A percentile compares a stretch with the other conserved stretches of the same genome.
Evolutionary conservation across 92 coral and sea anemone species (phyloP).

Genomic region (Desmophyllum pertusum): DNA sequence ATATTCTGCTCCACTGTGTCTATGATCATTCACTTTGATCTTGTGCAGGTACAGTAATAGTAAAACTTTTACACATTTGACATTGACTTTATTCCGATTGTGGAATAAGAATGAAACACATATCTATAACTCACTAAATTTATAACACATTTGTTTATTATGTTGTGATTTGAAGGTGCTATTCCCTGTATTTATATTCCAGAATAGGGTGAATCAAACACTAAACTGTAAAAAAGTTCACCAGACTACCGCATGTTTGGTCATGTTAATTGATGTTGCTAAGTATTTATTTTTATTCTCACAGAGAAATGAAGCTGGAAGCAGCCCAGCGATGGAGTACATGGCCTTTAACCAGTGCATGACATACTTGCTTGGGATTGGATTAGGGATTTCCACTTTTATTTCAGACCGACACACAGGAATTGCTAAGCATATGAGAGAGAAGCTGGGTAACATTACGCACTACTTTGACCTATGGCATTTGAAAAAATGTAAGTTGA

Average conservation of each 20-base stretch:
- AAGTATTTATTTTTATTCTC: conserved; percentile 30
- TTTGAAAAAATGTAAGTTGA: conserved; percentile 58
- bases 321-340: conserved; percentile 63
- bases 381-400: conserved; percentile 48
- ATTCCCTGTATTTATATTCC: not conserved
- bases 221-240: no score
- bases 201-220: no score
- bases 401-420: conserved; percentile 64
- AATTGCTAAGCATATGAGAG: conserved; percentile 59
- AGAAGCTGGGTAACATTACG: conserved; percentile 46
- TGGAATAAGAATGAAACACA: no score
- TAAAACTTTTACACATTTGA: no score
- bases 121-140: not conserved
- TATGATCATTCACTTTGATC: conserved; percentile 51
- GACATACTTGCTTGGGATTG: conserved; percentile 65
- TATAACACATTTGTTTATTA: not conserved
- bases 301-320: conserved; percentile 69
- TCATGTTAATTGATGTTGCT: not conserved
- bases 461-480: conserved; percentile 79
- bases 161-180: not conserved
- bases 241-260: not conserved
- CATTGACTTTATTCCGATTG: no score
- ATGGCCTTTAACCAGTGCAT: conserved; percentile 65
- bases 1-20: conserved; percentile 60
- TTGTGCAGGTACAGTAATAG: conserved; percentile 85